Evolutionary conservation across 35 echinoderm and acorn worm species (phyloP).

Genomic region (Acanthaster planci): DNA sequence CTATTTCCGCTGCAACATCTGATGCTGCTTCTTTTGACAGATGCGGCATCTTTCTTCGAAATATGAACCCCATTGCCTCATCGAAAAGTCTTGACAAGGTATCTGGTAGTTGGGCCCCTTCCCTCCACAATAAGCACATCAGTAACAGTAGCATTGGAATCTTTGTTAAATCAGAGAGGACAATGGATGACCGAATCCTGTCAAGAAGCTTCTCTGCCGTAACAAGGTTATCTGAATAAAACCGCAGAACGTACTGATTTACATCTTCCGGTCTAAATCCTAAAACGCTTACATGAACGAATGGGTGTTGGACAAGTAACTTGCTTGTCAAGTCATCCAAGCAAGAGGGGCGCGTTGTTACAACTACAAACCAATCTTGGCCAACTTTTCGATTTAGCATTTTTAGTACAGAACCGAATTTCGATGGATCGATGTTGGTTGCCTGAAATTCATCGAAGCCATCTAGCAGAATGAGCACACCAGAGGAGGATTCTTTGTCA

Average conservation of each 20-base stretch:
- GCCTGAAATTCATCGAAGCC: not conserved
- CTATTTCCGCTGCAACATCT: too few relatives aligned
- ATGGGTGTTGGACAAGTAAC: not conserved
- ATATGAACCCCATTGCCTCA: not conserved
- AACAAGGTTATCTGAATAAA: not conserved
- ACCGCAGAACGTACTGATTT: not conserved
- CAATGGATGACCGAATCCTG: not conserved
- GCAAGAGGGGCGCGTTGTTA: not conserved
- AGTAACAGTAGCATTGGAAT: not conserved
- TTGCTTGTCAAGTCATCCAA: not conserved
- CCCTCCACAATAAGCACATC: not conserved
- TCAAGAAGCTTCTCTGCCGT: not conserved
- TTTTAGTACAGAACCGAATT: not conserved
- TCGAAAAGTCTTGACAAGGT: not conserved
- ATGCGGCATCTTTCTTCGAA: not conserved
- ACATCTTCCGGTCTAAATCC: not conserved
- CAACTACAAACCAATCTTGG: not conserved
- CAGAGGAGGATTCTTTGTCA: not conserved
- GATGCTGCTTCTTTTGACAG: too few relatives aligned
- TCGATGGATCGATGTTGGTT: not conserved
- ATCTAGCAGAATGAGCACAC: constrained; percentile 6
- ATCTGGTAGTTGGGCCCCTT: not conserved
- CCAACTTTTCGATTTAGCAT: not conserved
- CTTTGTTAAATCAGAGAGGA: not conserved
- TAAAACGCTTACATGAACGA: not conserved